Conservation (phyloP, 1,140 invertebrate genomes). For the Drosophila yakuba region DNA sequence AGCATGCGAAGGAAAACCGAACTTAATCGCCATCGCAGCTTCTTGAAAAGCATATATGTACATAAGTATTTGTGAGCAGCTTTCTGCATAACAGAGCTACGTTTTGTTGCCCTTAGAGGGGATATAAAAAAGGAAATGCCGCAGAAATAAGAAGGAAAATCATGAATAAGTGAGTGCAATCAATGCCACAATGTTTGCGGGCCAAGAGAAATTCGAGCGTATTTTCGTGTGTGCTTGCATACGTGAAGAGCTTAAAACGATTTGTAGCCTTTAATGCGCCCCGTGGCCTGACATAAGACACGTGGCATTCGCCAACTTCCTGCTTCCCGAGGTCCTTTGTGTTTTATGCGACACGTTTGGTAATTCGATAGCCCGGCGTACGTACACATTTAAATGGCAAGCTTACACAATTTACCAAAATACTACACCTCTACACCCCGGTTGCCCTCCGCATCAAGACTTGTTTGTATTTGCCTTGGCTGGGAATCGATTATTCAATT, state of each 20-base stretch:
- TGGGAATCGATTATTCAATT: conserved; percentile 78
- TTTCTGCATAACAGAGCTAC: conserved; percentile 10
- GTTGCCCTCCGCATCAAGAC: background rate
- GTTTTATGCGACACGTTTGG: conserved; percentile 55
- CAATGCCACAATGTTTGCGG: conserved; percentile 49
- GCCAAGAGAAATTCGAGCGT: conserved; percentile 11
- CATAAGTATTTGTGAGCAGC: conserved; percentile 15
- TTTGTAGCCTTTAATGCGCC: conserved; percentile 73
- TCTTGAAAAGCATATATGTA: background rate
- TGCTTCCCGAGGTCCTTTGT: conserved; percentile 23
- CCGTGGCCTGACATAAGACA: conserved; percentile 71
- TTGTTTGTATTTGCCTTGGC: conserved; percentile 62
- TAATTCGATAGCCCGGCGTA: conserved; percentile 64
- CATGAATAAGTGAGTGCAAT: conserved; percentile 77
- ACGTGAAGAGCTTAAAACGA: conserved; percentile 69
- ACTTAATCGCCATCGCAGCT: conserved; percentile 18
- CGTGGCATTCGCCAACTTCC: background rate
- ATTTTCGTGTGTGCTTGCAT: conserved; percentile 52
- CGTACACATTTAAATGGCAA: conserved; percentile 57
- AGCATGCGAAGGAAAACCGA: background rate
- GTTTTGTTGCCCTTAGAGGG: conserved; percentile 31
- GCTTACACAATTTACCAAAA: conserved; percentile 51
- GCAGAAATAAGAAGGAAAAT: conserved; percentile 60
- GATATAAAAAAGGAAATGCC: conserved; percentile 49
- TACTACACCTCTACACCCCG: background rate